A percentile compares a stretch with the other conserved stretches of the same genome.
Conservation (phyloP, 2,113 vertebrate species). For the Petromus typicus region DNA sequence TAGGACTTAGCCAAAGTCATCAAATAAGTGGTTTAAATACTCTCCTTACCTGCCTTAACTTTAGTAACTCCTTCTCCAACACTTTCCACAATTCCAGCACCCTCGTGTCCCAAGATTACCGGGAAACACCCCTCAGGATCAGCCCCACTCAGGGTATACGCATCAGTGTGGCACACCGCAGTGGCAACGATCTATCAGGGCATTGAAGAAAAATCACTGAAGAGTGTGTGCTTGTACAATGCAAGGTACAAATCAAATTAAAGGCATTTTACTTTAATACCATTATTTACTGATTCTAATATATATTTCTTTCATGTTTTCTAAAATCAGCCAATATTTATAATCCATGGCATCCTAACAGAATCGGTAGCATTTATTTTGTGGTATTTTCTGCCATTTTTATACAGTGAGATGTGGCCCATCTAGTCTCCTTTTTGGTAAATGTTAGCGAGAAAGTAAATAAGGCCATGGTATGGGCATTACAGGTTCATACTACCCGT, state of each 20-base stretch:
- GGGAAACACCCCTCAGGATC: conserved; percentile 90
- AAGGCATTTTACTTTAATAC: conserved; percentile 3
- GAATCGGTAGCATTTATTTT: not conserved
- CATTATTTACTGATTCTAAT: not conserved
- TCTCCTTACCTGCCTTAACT: conserved; percentile 92
- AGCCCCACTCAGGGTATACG: conserved; percentile 89
- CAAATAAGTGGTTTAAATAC: not conserved
- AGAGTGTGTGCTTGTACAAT: not conserved
- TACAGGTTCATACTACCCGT: not conserved
- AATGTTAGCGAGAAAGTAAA: not conserved
- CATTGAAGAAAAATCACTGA: not conserved
- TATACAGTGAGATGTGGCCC: not conserved
- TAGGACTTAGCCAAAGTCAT: conserved; percentile 19
- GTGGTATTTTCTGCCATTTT: not conserved
- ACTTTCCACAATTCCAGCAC: conserved; percentile 90
- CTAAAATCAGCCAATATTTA: not conserved
- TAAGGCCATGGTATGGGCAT: not conserved
- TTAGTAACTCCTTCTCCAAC: conserved; percentile 95
- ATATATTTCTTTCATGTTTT: not conserved
- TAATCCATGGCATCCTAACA: not conserved
- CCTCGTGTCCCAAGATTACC: conserved; percentile 91
- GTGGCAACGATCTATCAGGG: conserved; percentile 87
- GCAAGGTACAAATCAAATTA: not conserved
- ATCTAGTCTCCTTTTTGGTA: not conserved
- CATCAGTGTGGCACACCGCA: conserved; percentile 90